These are phyloP conservation scores for Eulemur rufifrons DNA, from an alignment of 2,113 vertebrate species.

Conservation along the genomic window DNA sequence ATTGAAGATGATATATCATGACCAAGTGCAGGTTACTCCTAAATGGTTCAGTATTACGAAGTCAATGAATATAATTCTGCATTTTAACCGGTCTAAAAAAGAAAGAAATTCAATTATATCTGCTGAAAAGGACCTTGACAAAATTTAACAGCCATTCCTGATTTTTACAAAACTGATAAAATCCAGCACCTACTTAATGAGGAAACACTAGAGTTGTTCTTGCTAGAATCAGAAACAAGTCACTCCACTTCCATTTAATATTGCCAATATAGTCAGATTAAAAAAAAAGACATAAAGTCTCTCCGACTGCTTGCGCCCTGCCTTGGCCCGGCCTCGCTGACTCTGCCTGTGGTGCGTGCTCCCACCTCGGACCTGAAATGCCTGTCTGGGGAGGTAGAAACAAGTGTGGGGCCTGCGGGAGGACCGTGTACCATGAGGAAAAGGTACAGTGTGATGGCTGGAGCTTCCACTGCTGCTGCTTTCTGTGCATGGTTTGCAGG, in stretches of 20 bases:
- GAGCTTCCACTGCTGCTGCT: slow-evolving; percentile 95
- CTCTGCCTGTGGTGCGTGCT: too few species aligned
- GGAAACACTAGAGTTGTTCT: neutral
- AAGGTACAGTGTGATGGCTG: slow-evolving; percentile 96
- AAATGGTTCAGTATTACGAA: neutral
- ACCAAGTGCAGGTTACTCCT: neutral
- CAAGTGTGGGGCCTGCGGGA: slow-evolving; percentile 90
- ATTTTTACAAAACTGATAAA: neutral
- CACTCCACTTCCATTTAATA: neutral
- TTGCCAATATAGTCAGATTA: neutral
- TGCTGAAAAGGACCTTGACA: neutral
- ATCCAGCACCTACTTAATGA: neutral
- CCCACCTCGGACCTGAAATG: slow-evolving; percentile 78
- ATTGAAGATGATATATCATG: neutral
- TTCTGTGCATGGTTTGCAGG: slow-evolving; percentile 95
- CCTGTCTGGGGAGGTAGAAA: slow-evolving; percentile 97
- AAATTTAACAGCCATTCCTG: neutral
- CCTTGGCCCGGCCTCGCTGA: too few species aligned
- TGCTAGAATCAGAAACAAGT: neutral
- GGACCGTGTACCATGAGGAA: slow-evolving; percentile 94
- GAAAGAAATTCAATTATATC: neutral
- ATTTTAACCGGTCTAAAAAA: neutral
- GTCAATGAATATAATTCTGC: neutral
- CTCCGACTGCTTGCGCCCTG: too few species aligned
- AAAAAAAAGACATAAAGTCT: neutral